phyloP scores from a whole-genome alignment of 2,797 vertebrate species.

The Enteromius trimaculatus region DNA sequence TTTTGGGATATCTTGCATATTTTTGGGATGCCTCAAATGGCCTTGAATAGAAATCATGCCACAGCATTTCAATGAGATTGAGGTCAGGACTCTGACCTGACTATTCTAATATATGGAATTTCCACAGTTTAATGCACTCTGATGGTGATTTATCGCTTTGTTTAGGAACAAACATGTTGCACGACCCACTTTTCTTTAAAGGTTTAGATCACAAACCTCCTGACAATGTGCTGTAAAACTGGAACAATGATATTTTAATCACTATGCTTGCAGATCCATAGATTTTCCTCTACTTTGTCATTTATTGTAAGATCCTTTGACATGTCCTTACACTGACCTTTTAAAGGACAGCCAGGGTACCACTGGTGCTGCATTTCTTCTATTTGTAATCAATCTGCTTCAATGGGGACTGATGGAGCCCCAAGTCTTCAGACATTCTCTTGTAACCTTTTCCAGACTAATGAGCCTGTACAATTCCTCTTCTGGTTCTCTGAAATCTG shows the following conservation, averaged over 20 bases:
- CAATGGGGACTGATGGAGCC: conserved; percentile 15
- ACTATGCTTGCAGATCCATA: not conserved
- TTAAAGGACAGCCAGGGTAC: not conserved
- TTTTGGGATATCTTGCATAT: conserved; percentile 27
- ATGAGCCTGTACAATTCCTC: not conserved
- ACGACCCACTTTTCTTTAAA: conserved; percentile 1
- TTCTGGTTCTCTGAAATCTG: conserved; percentile 1
- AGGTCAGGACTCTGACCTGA: conserved; percentile 21
- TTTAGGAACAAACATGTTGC: conserved; percentile 1
- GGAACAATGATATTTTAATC: not conserved
- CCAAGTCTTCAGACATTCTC: conserved; percentile 17
- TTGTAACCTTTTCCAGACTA: conserved; percentile 26
- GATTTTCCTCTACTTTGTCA: not conserved
- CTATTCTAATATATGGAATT: conserved; percentile 9
- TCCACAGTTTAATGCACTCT: not conserved
- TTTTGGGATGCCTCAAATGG: conserved; percentile 14
- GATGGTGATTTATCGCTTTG: not conserved
- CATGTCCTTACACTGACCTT: conserved; percentile 26
- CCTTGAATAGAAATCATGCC: conserved; percentile 30
- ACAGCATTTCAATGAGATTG: conserved; percentile 35
- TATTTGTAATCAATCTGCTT: conserved; percentile 17
- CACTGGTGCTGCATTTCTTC: not conserved
- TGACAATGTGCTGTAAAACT: not conserved
- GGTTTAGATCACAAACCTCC: not conserved
- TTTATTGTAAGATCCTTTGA: conserved; percentile 1